Evolutionary conservation across 2,113 vertebrate genomes (phyloP).

Genomic region (Nyctereutes procyonoides): DNA sequence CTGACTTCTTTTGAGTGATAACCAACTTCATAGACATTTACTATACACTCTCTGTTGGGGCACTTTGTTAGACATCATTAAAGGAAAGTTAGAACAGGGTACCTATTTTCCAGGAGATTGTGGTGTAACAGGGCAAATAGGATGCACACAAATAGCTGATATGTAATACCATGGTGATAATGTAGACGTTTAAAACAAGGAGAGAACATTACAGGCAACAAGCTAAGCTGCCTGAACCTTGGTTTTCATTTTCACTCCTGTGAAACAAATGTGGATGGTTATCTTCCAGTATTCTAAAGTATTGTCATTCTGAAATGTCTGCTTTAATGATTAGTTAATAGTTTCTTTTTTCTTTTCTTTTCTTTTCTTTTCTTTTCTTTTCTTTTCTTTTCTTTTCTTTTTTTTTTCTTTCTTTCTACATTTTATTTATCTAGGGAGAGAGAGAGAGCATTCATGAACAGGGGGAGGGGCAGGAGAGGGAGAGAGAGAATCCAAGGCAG

Average conservation of each 20-base stretch:
- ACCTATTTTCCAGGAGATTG: background rate
- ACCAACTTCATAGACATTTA: constrained; percentile 11
- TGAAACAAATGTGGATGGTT: background rate
- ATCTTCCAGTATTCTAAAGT: background rate
- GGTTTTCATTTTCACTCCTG: background rate
- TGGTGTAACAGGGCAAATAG: background rate
- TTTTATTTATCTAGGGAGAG: background rate
- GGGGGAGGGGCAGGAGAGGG: background rate
- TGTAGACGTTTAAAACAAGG: background rate
- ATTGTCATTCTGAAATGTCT: background rate
- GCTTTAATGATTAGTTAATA: background rate
- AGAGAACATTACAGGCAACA: background rate
- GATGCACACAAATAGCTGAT: background rate
- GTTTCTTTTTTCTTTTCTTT: background rate
- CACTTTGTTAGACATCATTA: background rate
- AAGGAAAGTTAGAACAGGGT: background rate
- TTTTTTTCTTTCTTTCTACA: no score
- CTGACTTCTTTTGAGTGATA: constrained; percentile 39
- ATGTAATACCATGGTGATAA: background rate
- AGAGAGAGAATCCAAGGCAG: background rate
- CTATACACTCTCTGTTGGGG: background rate
- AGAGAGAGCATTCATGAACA: background rate
- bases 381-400: background rate
- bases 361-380: background rate
- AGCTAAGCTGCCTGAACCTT: background rate